Base-by-base conservation (phyloP, 2,113 vertebrate genomes). In the Larimichthys polyactis region DNA sequence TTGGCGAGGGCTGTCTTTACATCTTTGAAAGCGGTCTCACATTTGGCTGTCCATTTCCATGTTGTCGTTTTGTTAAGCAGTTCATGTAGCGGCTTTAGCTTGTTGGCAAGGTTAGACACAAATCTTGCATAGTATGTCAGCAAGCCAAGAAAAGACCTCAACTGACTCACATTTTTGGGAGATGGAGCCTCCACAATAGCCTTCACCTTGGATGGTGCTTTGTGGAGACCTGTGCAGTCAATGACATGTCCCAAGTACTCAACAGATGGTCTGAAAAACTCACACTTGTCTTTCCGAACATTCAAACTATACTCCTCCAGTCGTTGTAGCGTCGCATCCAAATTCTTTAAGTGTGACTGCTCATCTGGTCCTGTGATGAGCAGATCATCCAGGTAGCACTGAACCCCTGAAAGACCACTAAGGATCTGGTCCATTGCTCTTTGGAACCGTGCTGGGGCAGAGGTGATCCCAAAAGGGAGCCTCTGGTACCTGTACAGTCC, bases 381-480 rank as follows among this genome's bases (percentile, higher is more conserved):
- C 29, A 29, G 29, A 4, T 29, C 29, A 29, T 29, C 29, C 3
- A 29, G 29, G 29, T 29, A 29, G 29, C 29, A 29, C 29, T 29
- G 29, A 29, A 29, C 29, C 29, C 29, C 29, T 29, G 29, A 29
- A 0, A 65, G n/a, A 0, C 75, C 63, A 69, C 65, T 58, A 0
- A 66, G 24, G 1, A 86, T 75, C 43, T 86, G 75, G 11, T 86
- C 84, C 67, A 77, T 78, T 2, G 63, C 69, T 40, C 74, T 27
- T 32, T 84, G 57, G 24, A 78, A 78, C 0, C 66, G 65, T 14
- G 51, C 36, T 15, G 63, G 62, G 19, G 66, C 71, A n/a, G 46
- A 79, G 1, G 62, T 77, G 0, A 75, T 81, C 0, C 57, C 63
- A 46, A 78, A 77, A 19, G 52, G 4, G 4, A 75, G 74, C 11